Evolutionary conservation across 1,140 invertebrate species (phyloP), one percentile per base, ranked within the genome.

Genomic region (Hylaeus volcanicus): DNA sequence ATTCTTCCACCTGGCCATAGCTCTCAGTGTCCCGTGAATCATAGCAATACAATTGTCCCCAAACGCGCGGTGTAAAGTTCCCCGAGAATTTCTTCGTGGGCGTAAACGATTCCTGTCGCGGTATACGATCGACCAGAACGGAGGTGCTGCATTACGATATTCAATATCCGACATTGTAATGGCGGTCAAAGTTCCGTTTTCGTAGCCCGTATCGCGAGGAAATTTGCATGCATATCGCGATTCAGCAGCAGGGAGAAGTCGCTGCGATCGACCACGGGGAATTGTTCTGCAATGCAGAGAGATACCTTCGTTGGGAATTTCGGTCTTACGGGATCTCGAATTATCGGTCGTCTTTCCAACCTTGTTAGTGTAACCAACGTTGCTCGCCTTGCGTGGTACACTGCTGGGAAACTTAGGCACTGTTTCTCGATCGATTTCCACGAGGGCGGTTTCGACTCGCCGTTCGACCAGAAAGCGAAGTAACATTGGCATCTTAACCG

Each of bases 201-300:
- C 61, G 83, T 74, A 68, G 83, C 55, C 60, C 66, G 75, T 61
- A 69, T 56, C 69, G 84, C 39, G 26, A 9, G 60, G 76, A 76
- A 85, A 87, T 87, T 87, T 87, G 82, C 85, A 87, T 87, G 85
- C 86, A 87, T 87, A 87, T 86, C 85, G 79, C 68, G 79, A 87
- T 85, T 86, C 85, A 84, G 73, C 77, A 60, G 73, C 58, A 51
- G 60, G 61, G 72, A 86, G 81, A 86, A 72, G 82, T 73, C 43
- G 56, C 60, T n/a, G 71, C 61, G 61, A 60, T 45, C 58, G 72
- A 14, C 65, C 15, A 48, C 43, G 39, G 72, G 51, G 48, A 51
- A 66, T 64, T 64, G 71, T 71, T 83, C 83, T 45, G 79, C 73
- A 55, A 82, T 74, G 55, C 72, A 45, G 72, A 41, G 77, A 41